phyloP scores from a whole-genome alignment of 30 jellyfish, hydroid and myxozoan genomes.

The Chironex yamaguchii region DNA sequence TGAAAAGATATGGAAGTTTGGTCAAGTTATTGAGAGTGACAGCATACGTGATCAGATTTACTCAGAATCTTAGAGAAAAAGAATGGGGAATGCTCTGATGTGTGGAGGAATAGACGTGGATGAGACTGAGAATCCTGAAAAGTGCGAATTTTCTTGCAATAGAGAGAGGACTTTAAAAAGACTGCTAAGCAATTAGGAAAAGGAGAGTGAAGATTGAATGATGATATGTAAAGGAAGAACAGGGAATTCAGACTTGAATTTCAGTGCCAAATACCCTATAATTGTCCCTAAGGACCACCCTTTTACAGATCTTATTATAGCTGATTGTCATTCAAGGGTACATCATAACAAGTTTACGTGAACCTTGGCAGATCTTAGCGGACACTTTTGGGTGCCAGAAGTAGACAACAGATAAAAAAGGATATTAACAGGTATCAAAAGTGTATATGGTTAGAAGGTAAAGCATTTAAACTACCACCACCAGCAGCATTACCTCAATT shows the following conservation, averaged over 20 bases:
- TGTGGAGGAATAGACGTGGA: no score
- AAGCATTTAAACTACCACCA: slow-evolving; percentile 30
- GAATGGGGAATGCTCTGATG: no score
- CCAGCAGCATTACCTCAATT: slow-evolving; percentile 37
- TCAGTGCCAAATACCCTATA: slow-evolving; percentile 38
- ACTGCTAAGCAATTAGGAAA: slow-evolving; percentile 37
- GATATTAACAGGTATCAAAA: slow-evolving; percentile 25
- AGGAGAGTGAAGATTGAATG: slow-evolving; percentile 42
- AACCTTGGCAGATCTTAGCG: slow-evolving; percentile 59
- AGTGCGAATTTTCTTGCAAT: no score
- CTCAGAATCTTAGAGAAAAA: slow-evolving; percentile 28
- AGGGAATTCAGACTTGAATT: slow-evolving; percentile 45
- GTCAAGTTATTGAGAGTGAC: slow-evolving; percentile 52
- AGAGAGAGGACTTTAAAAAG: no score
- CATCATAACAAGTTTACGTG: slow-evolving; percentile 51
- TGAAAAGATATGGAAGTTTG: slow-evolving; percentile 14
- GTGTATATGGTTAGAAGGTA: slow-evolving; percentile 8
- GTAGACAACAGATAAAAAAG: slow-evolving; percentile 64
- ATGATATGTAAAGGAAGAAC: slow-evolving; percentile 41
- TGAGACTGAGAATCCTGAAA: no score
- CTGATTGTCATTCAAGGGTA: slow-evolving; percentile 63
- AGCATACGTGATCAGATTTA: slow-evolving; percentile 53
- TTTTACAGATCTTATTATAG: no score
- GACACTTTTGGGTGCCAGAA: slow-evolving; percentile 58
- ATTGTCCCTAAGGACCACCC: no score